A percentile compares a stretch with the other conserved stretches of the same genome.
phyloP scores from a whole-genome alignment of 2,113 vertebrate genomes.

The Calonectris borealis region DNA sequence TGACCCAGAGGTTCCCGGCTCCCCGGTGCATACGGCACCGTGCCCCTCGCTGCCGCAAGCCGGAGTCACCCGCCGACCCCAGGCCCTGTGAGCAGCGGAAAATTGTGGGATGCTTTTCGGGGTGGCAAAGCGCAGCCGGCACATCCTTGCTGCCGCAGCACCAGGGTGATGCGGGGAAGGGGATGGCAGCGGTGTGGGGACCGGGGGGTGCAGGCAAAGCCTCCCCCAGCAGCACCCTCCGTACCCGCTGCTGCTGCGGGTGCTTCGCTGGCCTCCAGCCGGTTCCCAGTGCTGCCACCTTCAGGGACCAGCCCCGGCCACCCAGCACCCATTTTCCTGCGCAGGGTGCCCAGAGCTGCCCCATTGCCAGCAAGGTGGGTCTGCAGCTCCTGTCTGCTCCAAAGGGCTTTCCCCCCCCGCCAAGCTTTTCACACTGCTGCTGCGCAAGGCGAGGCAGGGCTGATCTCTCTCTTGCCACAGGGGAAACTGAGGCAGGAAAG shows the following conservation, averaged over 20 bases:
- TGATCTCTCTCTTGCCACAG: background rate
- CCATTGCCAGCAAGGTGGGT: background rate
- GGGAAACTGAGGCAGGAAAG: slow-evolving; percentile 43
- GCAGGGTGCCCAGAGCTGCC: background rate
- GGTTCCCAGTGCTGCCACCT: background rate
- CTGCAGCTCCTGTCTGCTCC: background rate
- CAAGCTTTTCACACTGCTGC: background rate
- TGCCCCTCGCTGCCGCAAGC: rapidly evolving
- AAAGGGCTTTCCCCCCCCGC: background rate
- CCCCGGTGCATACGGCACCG: rapidly evolving
- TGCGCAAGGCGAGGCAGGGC: background rate
- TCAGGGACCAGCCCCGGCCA: background rate
- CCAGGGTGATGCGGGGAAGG: background rate
- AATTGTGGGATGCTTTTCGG: background rate
- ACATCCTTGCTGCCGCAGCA: rapidly evolving
- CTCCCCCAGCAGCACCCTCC: rapidly evolving
- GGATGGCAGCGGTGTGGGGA: background rate
- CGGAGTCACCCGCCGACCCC: rapidly evolving
- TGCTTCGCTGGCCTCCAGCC: background rate
- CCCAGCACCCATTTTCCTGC: background rate
- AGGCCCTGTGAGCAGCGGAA: rapidly evolving
- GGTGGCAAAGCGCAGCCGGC: rapidly evolving
- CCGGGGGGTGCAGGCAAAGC: background rate
- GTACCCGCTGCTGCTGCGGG: background rate
- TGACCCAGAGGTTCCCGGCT: background rate